Evolutionary conservation across 2,888 invertebrate genomes (phyloP).

Genomic region (Lochmaea crataegi): DNA sequence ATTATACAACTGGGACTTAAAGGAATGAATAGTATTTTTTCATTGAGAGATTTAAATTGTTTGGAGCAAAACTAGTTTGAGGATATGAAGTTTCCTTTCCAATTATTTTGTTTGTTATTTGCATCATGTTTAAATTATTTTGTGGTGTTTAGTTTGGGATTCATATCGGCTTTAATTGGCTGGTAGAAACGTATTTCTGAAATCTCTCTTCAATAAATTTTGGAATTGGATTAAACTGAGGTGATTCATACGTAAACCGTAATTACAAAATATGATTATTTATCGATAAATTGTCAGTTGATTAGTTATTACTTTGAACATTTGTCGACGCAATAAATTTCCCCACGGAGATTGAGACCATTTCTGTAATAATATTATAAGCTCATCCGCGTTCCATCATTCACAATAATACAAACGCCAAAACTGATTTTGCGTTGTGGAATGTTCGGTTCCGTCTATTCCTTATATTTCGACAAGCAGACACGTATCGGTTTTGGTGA

Average conservation of each 20-base stretch:
- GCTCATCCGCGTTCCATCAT: slow-evolving; percentile 29
- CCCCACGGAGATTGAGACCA: slow-evolving; percentile 36
- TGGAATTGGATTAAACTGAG: slow-evolving; percentile 10
- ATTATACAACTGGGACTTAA: no score
- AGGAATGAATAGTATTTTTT: no score
- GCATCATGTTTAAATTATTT: no score
- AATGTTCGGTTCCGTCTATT: background rate
- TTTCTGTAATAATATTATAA: slow-evolving; percentile 33
- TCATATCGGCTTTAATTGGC: background rate
- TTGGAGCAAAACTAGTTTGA: no score
- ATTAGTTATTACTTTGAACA: slow-evolving; percentile 33
- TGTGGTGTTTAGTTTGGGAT: no score
- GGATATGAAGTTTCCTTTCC: no score
- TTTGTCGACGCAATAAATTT: slow-evolving; percentile 33
- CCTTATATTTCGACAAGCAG: background rate
- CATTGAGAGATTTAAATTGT: no score
- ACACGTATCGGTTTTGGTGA: background rate
- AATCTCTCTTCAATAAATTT: background rate
- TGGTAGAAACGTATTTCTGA: background rate
- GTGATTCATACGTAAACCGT: slow-evolving; percentile 14
- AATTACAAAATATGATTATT: slow-evolving; percentile 19
- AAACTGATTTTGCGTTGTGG: slow-evolving; percentile 11
- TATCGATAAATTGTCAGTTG: slow-evolving; percentile 28
- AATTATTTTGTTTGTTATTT: no score
- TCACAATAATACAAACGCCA: slow-evolving; percentile 21